Evolutionary conservation across 2,797 vertebrate species (phyloP).

Genomic region (Pithecia hirsuta): DNA sequence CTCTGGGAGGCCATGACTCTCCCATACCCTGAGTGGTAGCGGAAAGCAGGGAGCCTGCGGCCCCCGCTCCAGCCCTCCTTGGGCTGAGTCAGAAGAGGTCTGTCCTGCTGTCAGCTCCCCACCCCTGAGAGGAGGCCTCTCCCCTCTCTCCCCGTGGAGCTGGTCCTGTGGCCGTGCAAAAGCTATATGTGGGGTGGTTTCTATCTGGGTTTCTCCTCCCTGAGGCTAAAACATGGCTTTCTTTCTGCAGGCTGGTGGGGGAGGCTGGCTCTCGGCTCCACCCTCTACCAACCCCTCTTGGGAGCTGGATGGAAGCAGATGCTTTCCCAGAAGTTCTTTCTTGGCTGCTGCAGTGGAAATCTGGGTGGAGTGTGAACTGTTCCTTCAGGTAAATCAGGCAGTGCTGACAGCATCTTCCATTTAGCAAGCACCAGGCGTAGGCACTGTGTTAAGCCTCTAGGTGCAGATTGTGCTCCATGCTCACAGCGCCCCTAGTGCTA

Average conservation of each 20-base stretch:
- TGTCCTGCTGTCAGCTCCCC: neutral
- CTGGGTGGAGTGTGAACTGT: neutral
- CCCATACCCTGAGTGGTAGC: neutral
- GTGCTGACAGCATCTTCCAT: neutral
- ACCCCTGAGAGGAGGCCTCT: too few relatives aligned
- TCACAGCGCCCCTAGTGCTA: neutral
- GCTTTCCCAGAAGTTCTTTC: neutral
- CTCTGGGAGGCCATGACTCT: neutral
- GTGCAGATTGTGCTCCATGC: neutral
- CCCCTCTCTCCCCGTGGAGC: too few relatives aligned
- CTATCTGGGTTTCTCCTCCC: neutral
- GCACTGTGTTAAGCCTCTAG: rapidly evolving
- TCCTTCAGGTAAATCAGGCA: neutral
- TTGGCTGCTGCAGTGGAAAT: neutral
- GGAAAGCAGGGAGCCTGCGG: rapidly evolving
- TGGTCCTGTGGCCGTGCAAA: neutral
- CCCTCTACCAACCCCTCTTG: neutral
- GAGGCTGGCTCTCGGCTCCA: neutral
- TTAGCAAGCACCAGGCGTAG: rapidly evolving
- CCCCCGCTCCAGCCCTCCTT: neutral
- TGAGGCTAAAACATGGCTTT: neutral
- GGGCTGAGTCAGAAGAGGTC: too few relatives aligned
- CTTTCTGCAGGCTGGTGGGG: neutral
- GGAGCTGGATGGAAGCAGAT: neutral
- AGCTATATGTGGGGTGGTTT: neutral